Base-by-base conservation (phyloP, 2,888 invertebrate genomes). In the Chaetogeoica ovagalla region DNA sequence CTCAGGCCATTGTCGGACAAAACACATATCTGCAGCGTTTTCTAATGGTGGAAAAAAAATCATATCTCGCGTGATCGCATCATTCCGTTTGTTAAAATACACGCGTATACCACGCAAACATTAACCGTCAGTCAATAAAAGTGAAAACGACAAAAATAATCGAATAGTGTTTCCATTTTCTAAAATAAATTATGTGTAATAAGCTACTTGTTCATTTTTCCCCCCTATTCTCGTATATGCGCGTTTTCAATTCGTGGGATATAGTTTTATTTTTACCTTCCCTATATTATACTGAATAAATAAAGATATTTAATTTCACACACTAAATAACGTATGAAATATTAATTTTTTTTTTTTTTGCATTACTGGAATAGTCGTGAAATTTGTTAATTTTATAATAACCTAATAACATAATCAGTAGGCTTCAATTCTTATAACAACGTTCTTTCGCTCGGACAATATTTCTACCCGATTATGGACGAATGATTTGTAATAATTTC, bases 31-130 rank as follows among this genome's bases (percentile, higher is more conserved):
- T 15, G 48, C 60, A 11, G 23, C 66, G 23, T 37, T 68, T 60
- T 69, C 76, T 69, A 77, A 77, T 77, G 37, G 69, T 30, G 17
- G 30, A 37, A 74, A 37, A 74, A 75, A 75, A 65, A 39, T 23
- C 39, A 66, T 66, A 65, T 57, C 74, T 43, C 43, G 1, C 37
- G 19, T 13, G 55, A 65, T 75, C 57, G n/a, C n/a, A 75, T 75
- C 39, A 4, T 19, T 75, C 21, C 19, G 19, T 57, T 7, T 43
- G 43, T 48, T 48, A 3, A 6, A 43, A 60, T 72, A 52, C 30
- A 52, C 15, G 17, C 21, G n/a, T 39, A 74, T 57, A 23, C 7
- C 19, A 7, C 13, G 55, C 15, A n/a, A 37, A 37, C 13, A 15
- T 63, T 65, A 65, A 74, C 11, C 30, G 30, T 9, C 9, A 30